phyloP scores from a whole-genome alignment of 2,797 vertebrate genomes.

The Borostomias antarcticus region DNA sequence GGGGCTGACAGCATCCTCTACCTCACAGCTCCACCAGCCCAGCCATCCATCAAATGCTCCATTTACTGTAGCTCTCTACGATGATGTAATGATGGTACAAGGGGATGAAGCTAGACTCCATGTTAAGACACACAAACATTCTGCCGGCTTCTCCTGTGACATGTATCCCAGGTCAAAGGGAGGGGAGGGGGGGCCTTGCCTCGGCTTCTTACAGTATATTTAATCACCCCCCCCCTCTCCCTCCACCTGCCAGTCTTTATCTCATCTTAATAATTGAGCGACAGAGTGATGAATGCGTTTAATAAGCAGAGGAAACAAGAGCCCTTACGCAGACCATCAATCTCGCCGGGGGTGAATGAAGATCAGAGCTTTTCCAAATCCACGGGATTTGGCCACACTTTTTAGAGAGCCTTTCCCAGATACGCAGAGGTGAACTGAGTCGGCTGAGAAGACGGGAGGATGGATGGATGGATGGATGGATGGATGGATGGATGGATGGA shows the following conservation, averaged over 20 bases:
- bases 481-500: not conserved
- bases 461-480: not conserved
- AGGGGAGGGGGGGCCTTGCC: conserved; percentile 39
- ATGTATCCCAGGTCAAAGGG: conserved; percentile 41
- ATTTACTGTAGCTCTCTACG: conserved; percentile 12
- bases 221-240: conserved; percentile 64
- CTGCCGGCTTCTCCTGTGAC: conserved; percentile 47
- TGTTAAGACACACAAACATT: conserved; percentile 62
- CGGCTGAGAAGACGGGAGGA: not conserved
- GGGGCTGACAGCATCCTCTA: conserved; percentile 45
- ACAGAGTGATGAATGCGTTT: conserved; percentile 69
- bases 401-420: conserved; percentile 57
- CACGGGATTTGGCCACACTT: conserved; percentile 59
- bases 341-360: conserved; percentile 58
- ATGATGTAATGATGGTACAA: conserved; percentile 41
- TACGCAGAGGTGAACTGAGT: conserved; percentile 51
- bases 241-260: conserved; percentile 44
- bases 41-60: conserved; percentile 52
- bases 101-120: conserved; percentile 33
- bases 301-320: conserved; percentile 72
- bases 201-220: too few relatives aligned
- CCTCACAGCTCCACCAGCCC: conserved; percentile 44
- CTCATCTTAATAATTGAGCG: conserved; percentile 67
- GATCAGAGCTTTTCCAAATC: conserved; percentile 53
- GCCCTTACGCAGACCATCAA: conserved; percentile 70